phyloP scores from a whole-genome alignment of 2,797 vertebrate genomes.

The Propithecus perrieri region DNA sequence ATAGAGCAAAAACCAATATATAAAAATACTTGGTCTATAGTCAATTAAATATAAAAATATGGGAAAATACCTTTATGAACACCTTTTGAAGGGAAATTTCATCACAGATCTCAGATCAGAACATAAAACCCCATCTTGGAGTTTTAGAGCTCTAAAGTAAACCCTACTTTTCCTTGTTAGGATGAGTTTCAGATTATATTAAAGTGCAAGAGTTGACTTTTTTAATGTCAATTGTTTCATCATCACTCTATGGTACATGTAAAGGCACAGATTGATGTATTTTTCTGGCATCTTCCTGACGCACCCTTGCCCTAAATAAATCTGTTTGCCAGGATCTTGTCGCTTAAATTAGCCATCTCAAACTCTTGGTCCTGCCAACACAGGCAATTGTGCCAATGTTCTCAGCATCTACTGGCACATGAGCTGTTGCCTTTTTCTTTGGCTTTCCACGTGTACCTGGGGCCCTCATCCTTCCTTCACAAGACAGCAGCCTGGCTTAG shows the following conservation, averaged over 20 bases:
- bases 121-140: not conserved
- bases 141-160: conserved; percentile 17
- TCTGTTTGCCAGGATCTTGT: conserved; percentile 80
- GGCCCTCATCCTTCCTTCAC: conserved; percentile 57
- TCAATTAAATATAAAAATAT: not conserved
- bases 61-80: not conserved
- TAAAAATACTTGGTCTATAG: not conserved
- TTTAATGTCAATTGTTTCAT: conserved; percentile 78
- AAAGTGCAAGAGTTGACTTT: conserved; percentile 63
- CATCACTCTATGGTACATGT: conserved; percentile 67
- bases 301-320: conserved; percentile 81
- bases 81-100: conserved; percentile 9
- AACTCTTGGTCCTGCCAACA: conserved; percentile 77
- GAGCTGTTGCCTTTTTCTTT: conserved; percentile 74
- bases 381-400: conserved; percentile 68
- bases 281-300: conserved; percentile 78
- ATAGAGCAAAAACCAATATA: not conserved
- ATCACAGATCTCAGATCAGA: not conserved
- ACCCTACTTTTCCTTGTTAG: not conserved
- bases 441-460: conserved; percentile 66
- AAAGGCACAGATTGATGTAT: conserved; percentile 78
- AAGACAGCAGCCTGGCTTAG: conserved; percentile 26
- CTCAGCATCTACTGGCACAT: conserved; percentile 76
- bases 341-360: conserved; percentile 79
- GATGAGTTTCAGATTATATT: conserved; percentile 51